Base-by-base conservation (phyloP, 2,888 invertebrate species). In the Chaetoderma sp. region DNA sequence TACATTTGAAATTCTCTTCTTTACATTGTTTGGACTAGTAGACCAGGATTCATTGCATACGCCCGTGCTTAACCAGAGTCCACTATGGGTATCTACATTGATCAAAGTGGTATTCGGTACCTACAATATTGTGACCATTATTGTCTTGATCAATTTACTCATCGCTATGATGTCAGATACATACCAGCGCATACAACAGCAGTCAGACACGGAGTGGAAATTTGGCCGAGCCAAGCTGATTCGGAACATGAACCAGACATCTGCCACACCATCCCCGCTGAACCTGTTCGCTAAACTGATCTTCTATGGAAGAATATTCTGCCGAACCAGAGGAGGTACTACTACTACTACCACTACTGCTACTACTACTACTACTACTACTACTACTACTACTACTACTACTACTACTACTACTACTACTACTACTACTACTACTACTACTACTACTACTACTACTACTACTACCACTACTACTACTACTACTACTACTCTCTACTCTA, bases 121-220 rank as follows among this genome's bases (percentile, higher is more conserved):
- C 88, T 98, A 98, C 91, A 93, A 98, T 92, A 92, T 98, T 91
- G 95, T 98, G 88, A 96, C 96, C 79, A 93, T 97, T 87, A 94
- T 98, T 89, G 98, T 98, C 87, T 92, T 98, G 85, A 95, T 98
- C 89, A 98, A 98, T 89, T 92, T 98, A 87, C 93, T 98, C 88
- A 98, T 98, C 91, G 98, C 98, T 90, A 98, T 98, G 98, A 98
- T 98, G 97, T 97, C 97, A 89, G 98, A 98, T 91, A 98, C 98
- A 83, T 98, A 99, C 89, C 98, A 98, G 88, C 92, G 97, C 86
- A 98, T 98, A 85, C 95, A 99, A 92, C 98, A 98, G 39, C 98
- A 98, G 91, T 98, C 98, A 50, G 99, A 99, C 88, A 98, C 96
- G 80, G 99, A 99, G 88, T 99, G 99, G 99, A 99, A 99, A 88